A percentile compares a stretch with the other conserved stretches of the same genome.
These are phyloP conservation scores for Ethmia dodecea DNA, from an alignment of 2,888 invertebrate species.

Conservation along the genomic window DNA sequence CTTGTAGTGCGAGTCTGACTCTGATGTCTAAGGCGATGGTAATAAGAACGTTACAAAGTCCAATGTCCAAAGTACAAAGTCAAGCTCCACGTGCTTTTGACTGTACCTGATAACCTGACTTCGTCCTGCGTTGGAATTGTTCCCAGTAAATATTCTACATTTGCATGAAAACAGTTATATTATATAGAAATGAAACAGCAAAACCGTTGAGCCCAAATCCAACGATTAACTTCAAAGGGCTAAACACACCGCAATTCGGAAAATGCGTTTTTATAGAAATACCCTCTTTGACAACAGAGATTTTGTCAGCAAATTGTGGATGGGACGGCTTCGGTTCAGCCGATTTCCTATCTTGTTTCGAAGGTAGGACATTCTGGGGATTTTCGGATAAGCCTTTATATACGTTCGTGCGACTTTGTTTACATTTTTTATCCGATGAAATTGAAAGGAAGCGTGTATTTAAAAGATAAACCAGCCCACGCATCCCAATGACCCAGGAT, in stretches of 20 bases:
- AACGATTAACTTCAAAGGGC: constrained; percentile 69
- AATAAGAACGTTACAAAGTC: no score
- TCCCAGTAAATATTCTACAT: constrained; percentile 31
- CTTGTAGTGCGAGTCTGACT: no score
- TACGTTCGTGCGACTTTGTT: neutral
- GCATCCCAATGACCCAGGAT: no score
- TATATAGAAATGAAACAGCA: constrained; percentile 20
- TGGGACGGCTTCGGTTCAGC: constrained; percentile 46
- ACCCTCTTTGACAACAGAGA: constrained; percentile 59
- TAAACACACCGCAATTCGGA: constrained; percentile 48
- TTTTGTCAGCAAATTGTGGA: constrained; percentile 56
- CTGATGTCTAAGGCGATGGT: no score
- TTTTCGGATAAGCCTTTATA: constrained; percentile 24
- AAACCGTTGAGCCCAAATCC: constrained; percentile 43
- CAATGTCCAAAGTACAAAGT: no score
- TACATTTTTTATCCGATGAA: no score
- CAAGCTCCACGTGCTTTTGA: no score
- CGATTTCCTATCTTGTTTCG: constrained; percentile 47
- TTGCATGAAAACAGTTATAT: constrained; percentile 30
- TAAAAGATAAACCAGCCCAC: no score
- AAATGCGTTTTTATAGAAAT: constrained; percentile 73
- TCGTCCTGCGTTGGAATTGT: constrained; percentile 39
- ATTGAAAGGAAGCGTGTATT: no score
- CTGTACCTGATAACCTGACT: no score
- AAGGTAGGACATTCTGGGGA: constrained; percentile 41